Base-by-base conservation (phyloP, 2,888 invertebrate species). In the Meiosimyza decipiens region DNA sequence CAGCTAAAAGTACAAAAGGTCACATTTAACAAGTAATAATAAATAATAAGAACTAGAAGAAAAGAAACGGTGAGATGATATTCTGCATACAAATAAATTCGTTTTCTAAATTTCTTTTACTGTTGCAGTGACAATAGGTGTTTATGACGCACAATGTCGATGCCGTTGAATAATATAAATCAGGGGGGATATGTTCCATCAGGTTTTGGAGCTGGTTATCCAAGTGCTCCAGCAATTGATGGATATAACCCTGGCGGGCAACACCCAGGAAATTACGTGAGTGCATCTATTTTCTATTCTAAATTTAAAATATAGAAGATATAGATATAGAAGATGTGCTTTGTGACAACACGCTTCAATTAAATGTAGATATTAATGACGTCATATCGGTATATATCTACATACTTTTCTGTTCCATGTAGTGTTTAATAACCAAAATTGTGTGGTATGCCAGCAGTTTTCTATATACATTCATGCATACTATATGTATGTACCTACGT, bases 181-280 rank as follows among this genome's bases (percentile, higher is more conserved):
- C 81, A 85, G 67, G 86, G 85, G 18, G 86, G 86, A 5, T 86
- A 84, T 72, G 82, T 79, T 3, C 86, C 86, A 5, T 83, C 83
- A 3, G 83, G 80, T 6, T 81, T 80, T 75, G 81, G 80, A 33
- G 75, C 76, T 67, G 85, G 84, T 13, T 83, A 80, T 49, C 80
- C 82, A 71, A 79, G 79, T 60, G 77, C 78, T 51, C 76, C 78
- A 22, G 80, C 81, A 40, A 74, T 78, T 18, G 79, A 79, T 9
- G 80, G 80, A 11, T 57, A 72, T 22, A 57, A 71, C 9, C 76
- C 64, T 7, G 69, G 76, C 15, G 68, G 77, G 5, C 74, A 78
- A 2, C 80, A 76, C 59, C 79, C 83, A 11, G 69, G 70, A 5
- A 78, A 78, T 73, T 83, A 83, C 76, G 84, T 84, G 77, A 84